phyloP scores from a whole-genome alignment of 2,888 invertebrate species.

The Cephus rjabovi region DNA sequence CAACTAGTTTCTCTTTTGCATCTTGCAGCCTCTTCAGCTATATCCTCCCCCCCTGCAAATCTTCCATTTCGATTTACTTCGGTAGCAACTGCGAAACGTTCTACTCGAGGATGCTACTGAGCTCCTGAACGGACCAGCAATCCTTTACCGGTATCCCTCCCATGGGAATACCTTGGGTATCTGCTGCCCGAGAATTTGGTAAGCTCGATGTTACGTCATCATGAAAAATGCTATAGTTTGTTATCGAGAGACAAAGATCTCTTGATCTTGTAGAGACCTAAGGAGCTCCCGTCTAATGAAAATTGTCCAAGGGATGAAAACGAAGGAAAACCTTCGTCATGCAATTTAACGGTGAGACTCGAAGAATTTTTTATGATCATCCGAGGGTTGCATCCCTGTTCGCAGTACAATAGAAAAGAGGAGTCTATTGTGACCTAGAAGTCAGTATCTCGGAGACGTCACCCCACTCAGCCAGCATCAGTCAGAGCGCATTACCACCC shows the following conservation, averaged over 20 bases:
- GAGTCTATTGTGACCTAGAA: constrained; percentile 48
- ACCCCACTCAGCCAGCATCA: constrained; percentile 49
- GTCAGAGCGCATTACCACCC: constrained; percentile 51
- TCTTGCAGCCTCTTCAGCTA: constrained; percentile 31
- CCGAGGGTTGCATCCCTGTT: constrained; percentile 9
- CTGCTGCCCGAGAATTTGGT: too few species aligned
- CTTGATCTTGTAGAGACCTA: neutral
- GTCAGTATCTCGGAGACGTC: constrained; percentile 48
- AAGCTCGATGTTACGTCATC: neutral
- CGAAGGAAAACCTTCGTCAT: neutral
- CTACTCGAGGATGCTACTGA: neutral
- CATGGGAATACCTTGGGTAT: neutral
- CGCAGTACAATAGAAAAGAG: constrained; percentile 14
- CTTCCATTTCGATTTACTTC: constrained; percentile 20
- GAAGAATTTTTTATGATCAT: neutral
- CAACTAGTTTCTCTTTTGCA: constrained; percentile 40
- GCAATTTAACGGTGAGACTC: neutral
- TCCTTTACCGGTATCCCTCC: neutral
- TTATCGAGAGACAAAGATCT: neutral
- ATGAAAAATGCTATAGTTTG: neutral
- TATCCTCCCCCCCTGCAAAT: constrained; percentile 16
- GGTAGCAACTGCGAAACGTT: neutral
- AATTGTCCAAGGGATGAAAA: neutral
- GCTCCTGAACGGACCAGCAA: neutral
- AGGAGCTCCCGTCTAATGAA: neutral